phyloP scores from a whole-genome alignment of 2,797 vertebrate genomes.

The Sebastes minor region DNA sequence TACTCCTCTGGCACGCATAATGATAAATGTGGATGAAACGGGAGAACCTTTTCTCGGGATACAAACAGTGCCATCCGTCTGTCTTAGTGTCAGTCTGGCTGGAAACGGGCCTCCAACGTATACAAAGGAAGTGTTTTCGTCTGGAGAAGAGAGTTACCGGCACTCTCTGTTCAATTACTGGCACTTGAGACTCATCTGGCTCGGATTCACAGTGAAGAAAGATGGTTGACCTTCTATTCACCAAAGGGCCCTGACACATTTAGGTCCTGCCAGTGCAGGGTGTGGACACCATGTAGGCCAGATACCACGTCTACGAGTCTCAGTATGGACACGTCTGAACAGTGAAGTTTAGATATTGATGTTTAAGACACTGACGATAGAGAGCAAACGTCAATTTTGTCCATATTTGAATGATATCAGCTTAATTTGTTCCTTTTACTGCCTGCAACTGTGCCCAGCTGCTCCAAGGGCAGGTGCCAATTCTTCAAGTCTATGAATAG shows the following conservation, averaged over 20 bases:
- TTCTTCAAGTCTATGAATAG: conserved; percentile 20
- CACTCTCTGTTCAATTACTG: conserved; percentile 44
- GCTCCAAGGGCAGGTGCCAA: not conserved
- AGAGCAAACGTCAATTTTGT: not conserved
- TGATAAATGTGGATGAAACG: conserved; percentile 58
- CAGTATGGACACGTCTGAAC: conserved; percentile 20
- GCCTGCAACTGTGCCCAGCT: not conserved
- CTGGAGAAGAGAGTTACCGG: conserved; percentile 56
- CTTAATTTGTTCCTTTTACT: conserved; percentile 2
- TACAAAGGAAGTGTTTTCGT: conserved; percentile 73
- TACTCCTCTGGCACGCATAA: conserved; percentile 47
- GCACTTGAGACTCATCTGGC: conserved; percentile 42
- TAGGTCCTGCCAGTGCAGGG: conserved; percentile 41
- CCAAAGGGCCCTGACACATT: conserved; percentile 26
- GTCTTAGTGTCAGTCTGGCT: conserved; percentile 50
- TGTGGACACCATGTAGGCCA: conserved; percentile 39
- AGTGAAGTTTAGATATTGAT: not conserved
- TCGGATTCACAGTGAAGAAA: conserved; percentile 47
- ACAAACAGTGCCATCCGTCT: conserved; percentile 49
- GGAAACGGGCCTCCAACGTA: conserved; percentile 50
- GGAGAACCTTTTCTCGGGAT: conserved; percentile 39
- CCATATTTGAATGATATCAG: not conserved
- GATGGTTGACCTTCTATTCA: conserved; percentile 69
- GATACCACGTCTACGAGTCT: conserved; percentile 27
- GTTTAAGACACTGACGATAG: not conserved